These are phyloP conservation scores for Holacanthus passer DNA, from an alignment of 2,113 vertebrate genomes.

Conservation along the genomic window DNA sequence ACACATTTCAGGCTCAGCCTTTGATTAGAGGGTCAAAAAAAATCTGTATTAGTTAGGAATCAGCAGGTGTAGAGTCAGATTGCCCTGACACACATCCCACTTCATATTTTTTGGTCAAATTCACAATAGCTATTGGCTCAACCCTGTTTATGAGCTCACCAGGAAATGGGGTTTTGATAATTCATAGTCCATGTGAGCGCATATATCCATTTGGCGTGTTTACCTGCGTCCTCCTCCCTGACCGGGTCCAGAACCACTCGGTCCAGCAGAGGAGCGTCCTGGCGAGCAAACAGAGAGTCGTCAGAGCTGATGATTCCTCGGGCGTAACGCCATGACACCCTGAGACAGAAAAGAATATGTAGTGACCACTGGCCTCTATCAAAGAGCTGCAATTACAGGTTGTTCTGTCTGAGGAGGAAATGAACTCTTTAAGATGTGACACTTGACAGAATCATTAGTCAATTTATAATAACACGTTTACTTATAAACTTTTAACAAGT, in stretches of 20 bases:
- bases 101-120: neutral
- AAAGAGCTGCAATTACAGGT: neutral
- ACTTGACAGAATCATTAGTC: no score
- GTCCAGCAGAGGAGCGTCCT: slow-evolving; percentile 50
- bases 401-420: neutral
- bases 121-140: no score
- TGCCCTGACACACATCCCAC: no score
- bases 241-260: slow-evolving; percentile 77
- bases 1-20: no score
- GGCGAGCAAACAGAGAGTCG: slow-evolving; percentile 81
- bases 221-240: slow-evolving; percentile 86
- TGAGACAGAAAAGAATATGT: neutral
- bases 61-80: no score
- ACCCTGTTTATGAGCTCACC: neutral
- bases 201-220: slow-evolving; percentile 82
- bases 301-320: slow-evolving; percentile 88
- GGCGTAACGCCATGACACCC: slow-evolving; percentile 87
- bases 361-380: neutral
- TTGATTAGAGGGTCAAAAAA: no score
- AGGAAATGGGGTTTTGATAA: no score
- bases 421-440: neutral
- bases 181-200: no score
- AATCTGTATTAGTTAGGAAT: no score
- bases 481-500: no score
- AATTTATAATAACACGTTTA: no score